Evolutionary conservation across 2,113 vertebrate species (phyloP).

Genomic region (Sporophila hypoxantha): DNA sequence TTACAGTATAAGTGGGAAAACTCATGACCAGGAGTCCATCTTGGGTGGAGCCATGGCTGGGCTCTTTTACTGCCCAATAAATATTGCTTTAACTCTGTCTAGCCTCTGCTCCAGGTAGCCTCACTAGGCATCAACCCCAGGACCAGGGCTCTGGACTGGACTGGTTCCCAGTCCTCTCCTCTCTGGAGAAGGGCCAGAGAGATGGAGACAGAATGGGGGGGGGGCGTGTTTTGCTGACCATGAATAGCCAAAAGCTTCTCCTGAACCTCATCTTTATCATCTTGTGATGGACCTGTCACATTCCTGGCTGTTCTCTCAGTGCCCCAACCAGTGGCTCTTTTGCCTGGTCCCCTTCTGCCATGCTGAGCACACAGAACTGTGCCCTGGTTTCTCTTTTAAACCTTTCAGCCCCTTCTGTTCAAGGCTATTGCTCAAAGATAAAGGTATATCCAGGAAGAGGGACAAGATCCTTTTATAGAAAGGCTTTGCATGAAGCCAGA

Average conservation of each 20-base stretch:
- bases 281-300: background rate
- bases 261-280: background rate
- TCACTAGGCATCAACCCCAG: background rate
- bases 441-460: background rate
- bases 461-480: background rate
- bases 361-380: background rate
- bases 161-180: background rate
- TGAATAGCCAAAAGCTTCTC: background rate
- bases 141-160: no score
- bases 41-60: fast-evolving
- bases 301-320: background rate
- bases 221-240: background rate
- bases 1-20: background rate
- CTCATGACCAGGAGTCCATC: fast-evolving
- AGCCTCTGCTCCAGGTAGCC: background rate
- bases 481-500: background rate
- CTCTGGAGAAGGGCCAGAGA: background rate
- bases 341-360: background rate
- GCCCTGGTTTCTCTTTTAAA: background rate
- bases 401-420: background rate
- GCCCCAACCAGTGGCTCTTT: background rate
- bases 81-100: no score
- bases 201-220: background rate
- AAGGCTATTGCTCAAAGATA: background rate
- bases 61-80: background rate